Conservation (phyloP, 2,113 vertebrate genomes). For the Melanerpes aurifrons region DNA sequence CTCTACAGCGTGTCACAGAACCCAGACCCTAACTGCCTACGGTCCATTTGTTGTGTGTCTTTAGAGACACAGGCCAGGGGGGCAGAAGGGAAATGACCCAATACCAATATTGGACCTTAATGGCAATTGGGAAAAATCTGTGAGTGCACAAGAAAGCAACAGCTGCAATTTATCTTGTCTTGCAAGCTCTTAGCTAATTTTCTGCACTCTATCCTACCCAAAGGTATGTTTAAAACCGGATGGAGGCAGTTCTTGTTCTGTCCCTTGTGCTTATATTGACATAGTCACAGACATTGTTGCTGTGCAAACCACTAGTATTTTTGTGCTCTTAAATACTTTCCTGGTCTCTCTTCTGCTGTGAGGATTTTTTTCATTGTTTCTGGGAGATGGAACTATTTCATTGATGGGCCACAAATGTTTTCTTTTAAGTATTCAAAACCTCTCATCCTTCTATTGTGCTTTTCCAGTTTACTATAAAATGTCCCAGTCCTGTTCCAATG, state of each 20-base stretch:
- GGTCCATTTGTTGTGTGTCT: neutral
- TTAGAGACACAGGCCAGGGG: neutral
- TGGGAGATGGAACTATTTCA: conserved; percentile 15
- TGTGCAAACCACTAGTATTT: neutral
- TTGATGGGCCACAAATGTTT: conserved; percentile 36
- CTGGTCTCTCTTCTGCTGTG: conserved; percentile 24
- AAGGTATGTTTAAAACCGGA: conserved; percentile 21
- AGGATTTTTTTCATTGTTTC: neutral
- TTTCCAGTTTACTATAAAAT: neutral
- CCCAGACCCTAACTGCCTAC: neutral
- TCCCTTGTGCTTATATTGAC: neutral
- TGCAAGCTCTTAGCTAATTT: neutral
- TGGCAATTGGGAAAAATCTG: neutral
- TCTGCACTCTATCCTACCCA: neutral
- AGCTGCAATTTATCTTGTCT: neutral
- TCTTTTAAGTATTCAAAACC: neutral
- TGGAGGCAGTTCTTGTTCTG: neutral
- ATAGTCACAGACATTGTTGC: neutral
- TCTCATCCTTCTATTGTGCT: neutral
- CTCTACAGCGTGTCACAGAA: neutral
- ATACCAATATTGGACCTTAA: neutral
- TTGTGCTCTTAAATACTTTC: neutral
- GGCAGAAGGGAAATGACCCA: neutral
- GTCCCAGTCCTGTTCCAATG: neutral
- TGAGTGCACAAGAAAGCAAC: neutral